These are phyloP conservation scores for Parambassis ranga DNA, from an alignment of 2,797 vertebrate species.

Conservation along the genomic window DNA sequence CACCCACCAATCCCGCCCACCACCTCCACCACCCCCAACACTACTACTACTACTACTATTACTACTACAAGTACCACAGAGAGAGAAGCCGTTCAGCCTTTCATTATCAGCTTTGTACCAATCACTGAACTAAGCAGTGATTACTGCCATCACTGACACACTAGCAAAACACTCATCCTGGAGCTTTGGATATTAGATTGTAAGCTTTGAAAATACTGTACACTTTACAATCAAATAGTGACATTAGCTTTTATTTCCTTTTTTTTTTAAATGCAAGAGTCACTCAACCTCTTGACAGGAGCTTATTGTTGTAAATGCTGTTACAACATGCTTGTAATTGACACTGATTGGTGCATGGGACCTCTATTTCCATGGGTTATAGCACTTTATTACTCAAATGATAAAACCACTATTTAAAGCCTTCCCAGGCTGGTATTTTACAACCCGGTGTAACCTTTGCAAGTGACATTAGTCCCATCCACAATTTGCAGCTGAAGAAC, in stretches of 20 bases:
- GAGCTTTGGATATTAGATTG: too few relatives aligned
- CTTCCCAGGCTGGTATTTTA: conserved; percentile 80
- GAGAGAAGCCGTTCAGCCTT: conserved; percentile 79
- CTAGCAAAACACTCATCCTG: conserved; percentile 41
- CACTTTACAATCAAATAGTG: conserved; percentile 24
- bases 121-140: conserved; percentile 59
- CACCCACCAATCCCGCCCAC: conserved; percentile 58
- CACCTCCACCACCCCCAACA: conserved; percentile 1
- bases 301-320: conserved; percentile 33
- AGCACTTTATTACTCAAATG: conserved; percentile 66
- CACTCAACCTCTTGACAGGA: conserved; percentile 35
- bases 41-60: too few relatives aligned
- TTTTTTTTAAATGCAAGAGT: not conserved
- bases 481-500: conserved; percentile 74
- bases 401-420: conserved; percentile 78
- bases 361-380: conserved; percentile 59
- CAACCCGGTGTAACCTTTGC: conserved; percentile 83
- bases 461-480: conserved; percentile 79
- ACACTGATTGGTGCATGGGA: conserved; percentile 46
- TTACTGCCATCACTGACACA: conserved; percentile 52
- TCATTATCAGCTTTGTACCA: conserved; percentile 76
- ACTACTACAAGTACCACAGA: too few relatives aligned
- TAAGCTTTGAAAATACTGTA: conserved; percentile 35
- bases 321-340: conserved; percentile 48
- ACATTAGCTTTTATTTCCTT: conserved; percentile 27